Percentiles rank a stretch among this genome's conserved stretches.
These are phyloP conservation scores for Anguilla rostrata DNA, from an alignment of 2,113 vertebrate genomes.

Conservation along the genomic window DNA sequence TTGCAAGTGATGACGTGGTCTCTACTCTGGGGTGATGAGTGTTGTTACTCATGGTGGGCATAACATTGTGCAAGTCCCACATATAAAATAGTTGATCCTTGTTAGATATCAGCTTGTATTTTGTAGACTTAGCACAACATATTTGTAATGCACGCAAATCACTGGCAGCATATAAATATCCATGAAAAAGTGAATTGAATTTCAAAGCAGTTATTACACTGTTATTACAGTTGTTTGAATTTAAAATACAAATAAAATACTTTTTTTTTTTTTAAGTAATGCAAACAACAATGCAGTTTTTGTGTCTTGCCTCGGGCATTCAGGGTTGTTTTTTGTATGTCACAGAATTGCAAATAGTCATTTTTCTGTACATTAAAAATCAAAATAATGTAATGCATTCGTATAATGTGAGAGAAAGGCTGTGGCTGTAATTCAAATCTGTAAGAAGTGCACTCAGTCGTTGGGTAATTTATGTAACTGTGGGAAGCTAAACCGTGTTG, in stretches of 20 bases:
- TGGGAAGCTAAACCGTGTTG: constrained; percentile 4
- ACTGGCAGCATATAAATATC: no score
- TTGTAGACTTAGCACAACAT: not conserved
- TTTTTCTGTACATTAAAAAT: not conserved
- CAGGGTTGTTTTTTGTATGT: not conserved
- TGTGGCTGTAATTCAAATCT: constrained; percentile 8
- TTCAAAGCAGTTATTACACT: not conserved
- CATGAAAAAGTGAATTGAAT: no score
- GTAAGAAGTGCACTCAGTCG: constrained; percentile 6
- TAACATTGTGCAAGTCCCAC: not conserved
- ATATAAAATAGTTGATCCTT: not conserved
- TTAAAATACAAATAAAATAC: not conserved
- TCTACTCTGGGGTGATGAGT: not conserved
- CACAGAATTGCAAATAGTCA: not conserved
- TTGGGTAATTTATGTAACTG: constrained; percentile 14
- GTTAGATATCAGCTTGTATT: not conserved
- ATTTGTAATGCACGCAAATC: no score
- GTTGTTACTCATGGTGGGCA: not conserved
- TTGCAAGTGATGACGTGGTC: not conserved
- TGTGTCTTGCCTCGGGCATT: not conserved
- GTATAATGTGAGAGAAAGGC: not conserved
- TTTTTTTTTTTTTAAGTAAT: not conserved
- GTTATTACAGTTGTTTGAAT: not conserved
- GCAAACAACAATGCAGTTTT: not conserved
- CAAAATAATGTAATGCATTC: not conserved